Conservation (phyloP, 1,140 invertebrate species). For the Drosophila arizonae region DNA sequence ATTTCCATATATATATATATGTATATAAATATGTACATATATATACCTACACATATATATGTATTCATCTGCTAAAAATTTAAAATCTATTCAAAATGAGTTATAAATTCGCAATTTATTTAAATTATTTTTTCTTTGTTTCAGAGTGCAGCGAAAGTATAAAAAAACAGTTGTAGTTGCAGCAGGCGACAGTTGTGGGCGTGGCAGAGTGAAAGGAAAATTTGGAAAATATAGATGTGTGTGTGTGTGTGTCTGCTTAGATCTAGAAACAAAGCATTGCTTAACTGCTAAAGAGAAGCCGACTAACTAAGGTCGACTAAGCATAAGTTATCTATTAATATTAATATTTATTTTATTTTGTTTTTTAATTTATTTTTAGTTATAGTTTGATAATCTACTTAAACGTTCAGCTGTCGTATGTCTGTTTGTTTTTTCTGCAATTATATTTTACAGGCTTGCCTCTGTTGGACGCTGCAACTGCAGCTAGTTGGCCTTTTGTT, state of each 20-base stretch:
- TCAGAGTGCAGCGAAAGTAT: conserved; percentile 49
- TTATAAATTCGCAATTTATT: conserved; percentile 75
- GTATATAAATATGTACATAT: conserved; percentile 14
- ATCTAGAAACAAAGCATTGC: conserved; percentile 3
- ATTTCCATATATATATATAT: conserved; percentile 4
- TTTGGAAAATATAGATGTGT: neutral
- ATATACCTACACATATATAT: neutral
- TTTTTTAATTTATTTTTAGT: conserved; percentile 39
- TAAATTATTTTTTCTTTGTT: conserved; percentile 40
- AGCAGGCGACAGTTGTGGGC: conserved; percentile 44
- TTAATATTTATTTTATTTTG: conserved; percentile 5
- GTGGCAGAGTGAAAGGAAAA: conserved; percentile 23
- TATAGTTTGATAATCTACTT: conserved; percentile 10
- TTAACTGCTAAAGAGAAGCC: neutral
- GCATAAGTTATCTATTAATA: neutral
- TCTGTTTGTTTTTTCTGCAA: conserved; percentile 22
- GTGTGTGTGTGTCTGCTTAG: conserved; percentile 1
- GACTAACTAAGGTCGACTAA: neutral
- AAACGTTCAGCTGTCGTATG: conserved; percentile 49
- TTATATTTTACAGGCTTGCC: conserved; percentile 64
- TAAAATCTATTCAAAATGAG: conserved; percentile 73
- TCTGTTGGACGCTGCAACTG: conserved; percentile 41
- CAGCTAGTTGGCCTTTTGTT: conserved; percentile 27
- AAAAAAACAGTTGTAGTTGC: conserved; percentile 4
- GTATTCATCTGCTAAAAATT: conserved; percentile 50